Conservation (phyloP, 2,113 vertebrate species). For the Paramisgurnus dabryanus region DNA sequence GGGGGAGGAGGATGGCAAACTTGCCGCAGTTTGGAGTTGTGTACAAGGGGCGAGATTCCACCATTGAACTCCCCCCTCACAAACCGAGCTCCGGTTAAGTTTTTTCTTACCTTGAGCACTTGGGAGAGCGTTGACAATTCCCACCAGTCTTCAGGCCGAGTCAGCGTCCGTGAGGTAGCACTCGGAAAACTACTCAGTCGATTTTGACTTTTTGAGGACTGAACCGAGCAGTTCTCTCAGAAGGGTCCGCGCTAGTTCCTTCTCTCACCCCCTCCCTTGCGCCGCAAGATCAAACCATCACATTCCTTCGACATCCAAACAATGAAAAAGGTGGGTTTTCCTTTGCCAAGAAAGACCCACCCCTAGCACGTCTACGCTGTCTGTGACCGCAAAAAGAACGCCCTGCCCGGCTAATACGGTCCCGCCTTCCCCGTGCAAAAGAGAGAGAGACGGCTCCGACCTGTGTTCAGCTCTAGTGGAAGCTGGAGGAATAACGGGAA, state of each 20-base stretch:
- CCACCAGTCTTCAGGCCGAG: conserved; percentile 43
- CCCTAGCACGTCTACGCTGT: conserved; percentile 72
- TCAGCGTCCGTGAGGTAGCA: conserved; percentile 47
- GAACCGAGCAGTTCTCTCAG: conserved; percentile 21
- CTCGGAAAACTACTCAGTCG: conserved; percentile 51
- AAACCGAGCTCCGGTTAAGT: background rate
- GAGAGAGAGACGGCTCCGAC: background rate
- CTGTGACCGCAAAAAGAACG: conserved; percentile 74
- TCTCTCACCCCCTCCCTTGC: conserved; percentile 65
- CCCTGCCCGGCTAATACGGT: conserved; percentile 71
- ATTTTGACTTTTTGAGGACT: conserved; percentile 34
- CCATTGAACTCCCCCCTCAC: background rate
- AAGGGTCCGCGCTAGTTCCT: conserved; percentile 43
- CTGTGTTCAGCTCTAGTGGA: conserved; percentile 18
- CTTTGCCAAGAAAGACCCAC: conserved; percentile 71
- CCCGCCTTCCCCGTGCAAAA: conserved; percentile 66
- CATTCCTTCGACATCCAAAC: conserved; percentile 78
- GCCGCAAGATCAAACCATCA: conserved; percentile 74
- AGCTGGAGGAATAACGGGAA: conserved; percentile 20
- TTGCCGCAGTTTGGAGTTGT: conserved; percentile 75
- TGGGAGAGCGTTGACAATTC: background rate
- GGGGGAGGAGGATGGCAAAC: conserved; percentile 65
- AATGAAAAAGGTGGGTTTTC: conserved; percentile 80
- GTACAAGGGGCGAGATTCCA: conserved; percentile 40
- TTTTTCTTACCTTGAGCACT: conserved; percentile 59